Evolutionary conservation across 2,797 vertebrate species (phyloP), one percentile per base, ranked within the genome.

Genomic region (Poeciliopsis infans): DNA sequence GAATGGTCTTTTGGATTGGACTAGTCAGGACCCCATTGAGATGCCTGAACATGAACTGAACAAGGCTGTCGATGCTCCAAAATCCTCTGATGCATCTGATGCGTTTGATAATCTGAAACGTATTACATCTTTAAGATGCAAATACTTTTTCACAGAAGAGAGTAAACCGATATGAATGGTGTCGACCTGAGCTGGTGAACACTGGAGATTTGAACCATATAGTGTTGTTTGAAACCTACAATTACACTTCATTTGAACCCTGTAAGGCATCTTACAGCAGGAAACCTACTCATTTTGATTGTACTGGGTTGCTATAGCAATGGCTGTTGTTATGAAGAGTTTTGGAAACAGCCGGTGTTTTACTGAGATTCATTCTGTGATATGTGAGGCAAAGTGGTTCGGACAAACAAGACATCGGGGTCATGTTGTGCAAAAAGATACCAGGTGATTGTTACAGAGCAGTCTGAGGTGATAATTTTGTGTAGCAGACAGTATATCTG

Each of bases 401-500:
- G 25, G 36, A 66, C 33, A 64, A 64, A 20, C 59, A 64, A 64
- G 31, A 18, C 31, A 39, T 39, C 7, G 18, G 61, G 61, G 61
- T 66, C 61, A 66, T 39, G 16, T 66, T 39, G 31, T 66, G 36
- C 33, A 66, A 66, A 66, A 39, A 39, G 33, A 66, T 43, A 69
- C 66, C 20, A 43, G 25, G 39, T 69, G 23, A 69, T 69, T 43
- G 66, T 43, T n/a, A 6, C 36, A 39, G 8, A 39, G 20, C 20
- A 66, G 3, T 69, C 39, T 43, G 43, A 31, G 41, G 7, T 33
- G 72, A 76, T 83, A 75, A 71, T 53, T 28, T 16, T 51, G 23
- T 57, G 36, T 51, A 12, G 36, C 7, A 72, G 79, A 79, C 75
- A 68, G 33, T 7, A 3, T 74, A 66, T 86, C 7, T 72, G 76